Conservation (phyloP, 1,140 invertebrate genomes). For the Homalodisca vitripennis region DNA sequence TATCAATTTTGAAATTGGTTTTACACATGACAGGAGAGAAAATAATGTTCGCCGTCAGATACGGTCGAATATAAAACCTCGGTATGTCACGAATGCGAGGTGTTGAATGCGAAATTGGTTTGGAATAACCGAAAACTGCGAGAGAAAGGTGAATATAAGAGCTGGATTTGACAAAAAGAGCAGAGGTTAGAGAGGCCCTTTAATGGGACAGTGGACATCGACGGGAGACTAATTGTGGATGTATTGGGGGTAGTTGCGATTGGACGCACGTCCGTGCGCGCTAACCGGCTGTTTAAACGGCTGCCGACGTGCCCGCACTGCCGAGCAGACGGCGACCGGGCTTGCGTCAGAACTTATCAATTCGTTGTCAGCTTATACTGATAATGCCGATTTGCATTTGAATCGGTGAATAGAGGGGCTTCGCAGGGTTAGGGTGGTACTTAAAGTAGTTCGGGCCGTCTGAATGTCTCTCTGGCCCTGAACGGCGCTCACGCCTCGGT, state of each 20-base stretch:
- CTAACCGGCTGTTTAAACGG: constrained; percentile 9
- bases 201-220: background rate
- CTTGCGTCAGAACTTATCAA: background rate
- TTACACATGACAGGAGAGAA: no score
- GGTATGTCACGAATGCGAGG: no score
- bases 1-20: no score
- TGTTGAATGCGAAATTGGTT: no score
- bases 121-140: no score
- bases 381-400: constrained; percentile 4
- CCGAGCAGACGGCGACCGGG: background rate
- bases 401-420: background rate
- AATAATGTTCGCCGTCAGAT: no score
- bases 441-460: background rate
- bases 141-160: no score
- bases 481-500: no score
- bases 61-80: no score
- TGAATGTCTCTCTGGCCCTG: background rate
- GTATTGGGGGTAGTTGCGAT: background rate
- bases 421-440: background rate
- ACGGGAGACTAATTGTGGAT: constrained; percentile 7
- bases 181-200: no score
- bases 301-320: background rate
- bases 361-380: constrained; percentile 8
- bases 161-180: no score
- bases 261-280: background rate